phyloP scores from a whole-genome alignment of 2,797 vertebrate species.

The Sciurus vulgaris region DNA sequence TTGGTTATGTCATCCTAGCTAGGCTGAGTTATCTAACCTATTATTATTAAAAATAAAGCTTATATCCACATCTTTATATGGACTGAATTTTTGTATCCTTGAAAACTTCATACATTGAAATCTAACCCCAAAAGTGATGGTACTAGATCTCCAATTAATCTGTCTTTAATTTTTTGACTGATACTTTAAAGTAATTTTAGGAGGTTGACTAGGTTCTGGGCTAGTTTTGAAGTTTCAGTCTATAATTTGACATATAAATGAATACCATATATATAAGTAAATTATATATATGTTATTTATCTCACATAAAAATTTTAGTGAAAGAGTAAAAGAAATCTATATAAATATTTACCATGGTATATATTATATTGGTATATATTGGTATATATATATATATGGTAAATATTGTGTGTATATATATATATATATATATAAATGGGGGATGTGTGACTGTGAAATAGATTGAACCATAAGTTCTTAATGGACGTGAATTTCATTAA shows the following conservation, averaged over 20 bases:
- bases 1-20: background rate
- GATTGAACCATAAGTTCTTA: background rate
- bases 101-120: background rate
- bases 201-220: background rate
- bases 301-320: background rate
- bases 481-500: background rate
- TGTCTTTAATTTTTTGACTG: background rate
- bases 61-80: background rate
- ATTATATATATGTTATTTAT: background rate
- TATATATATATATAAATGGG: background rate
- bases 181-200: background rate
- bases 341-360: background rate
- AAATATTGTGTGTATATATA: background rate
- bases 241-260: background rate
- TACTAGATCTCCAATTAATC: background rate
- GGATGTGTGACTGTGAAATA: background rate
- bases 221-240: background rate
- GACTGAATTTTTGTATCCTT: background rate
- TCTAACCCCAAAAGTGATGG: fast-evolving
- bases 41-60: background rate
- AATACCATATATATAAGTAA: background rate
- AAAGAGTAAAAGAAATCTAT: background rate
- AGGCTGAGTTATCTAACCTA: background rate
- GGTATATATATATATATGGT: background rate
- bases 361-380: background rate